Evolutionary conservation across 1,140 invertebrate genomes (phyloP), one percentile per base, ranked within the genome.

Genomic region (Stegodyphus dumicola): DNA sequence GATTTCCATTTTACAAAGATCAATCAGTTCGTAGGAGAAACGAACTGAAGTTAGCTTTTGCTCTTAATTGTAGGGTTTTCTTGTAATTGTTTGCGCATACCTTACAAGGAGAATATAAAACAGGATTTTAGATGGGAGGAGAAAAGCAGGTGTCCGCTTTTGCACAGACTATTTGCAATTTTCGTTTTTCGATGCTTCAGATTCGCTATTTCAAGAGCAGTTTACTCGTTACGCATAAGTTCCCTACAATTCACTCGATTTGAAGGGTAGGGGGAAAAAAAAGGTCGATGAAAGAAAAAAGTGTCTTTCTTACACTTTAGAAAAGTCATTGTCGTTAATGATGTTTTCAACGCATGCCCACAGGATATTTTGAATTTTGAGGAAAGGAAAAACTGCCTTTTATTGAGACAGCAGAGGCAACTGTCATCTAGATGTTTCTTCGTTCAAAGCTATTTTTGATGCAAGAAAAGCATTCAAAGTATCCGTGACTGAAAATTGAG

Each of bases 221-320:
- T 17, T 52, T 13, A 73, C 51, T 73, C 70, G 70, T 73, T 73
- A 73, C 70, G 70, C 70, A 52, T 73, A 73, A 73, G 53, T 53
- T 73, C 70, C 15, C 15, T 17, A 17, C 13, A 9, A 52, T 51
- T 13, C 15, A n/a, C 51, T 73, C 33, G 70, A 73, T 52, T 73
- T 13, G 11, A 48, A 10, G 18, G 13, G 53, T 52, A 73, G 33
- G 33, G 33, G 33, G 33, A 33, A 33, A 33, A 33, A 33, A 33
- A 33, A 33, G 33, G 33, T 33, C 33, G 3, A 33, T 33, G 1
- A 33, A 33, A 33, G 33, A 33, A 33, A 33, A 33, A 33, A 33
- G 33, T 53, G 49, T n/a, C 51, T 13, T 73, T 33, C 33, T 33
- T 33, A 33, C 33, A 33, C 33, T 33, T 33, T 33, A 33, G 3